Percentiles rank a stretch among this genome's conserved stretches.
phyloP scores from a whole-genome alignment of 1,140 invertebrate species.

The Akabosia matsudoensis region DNA sequence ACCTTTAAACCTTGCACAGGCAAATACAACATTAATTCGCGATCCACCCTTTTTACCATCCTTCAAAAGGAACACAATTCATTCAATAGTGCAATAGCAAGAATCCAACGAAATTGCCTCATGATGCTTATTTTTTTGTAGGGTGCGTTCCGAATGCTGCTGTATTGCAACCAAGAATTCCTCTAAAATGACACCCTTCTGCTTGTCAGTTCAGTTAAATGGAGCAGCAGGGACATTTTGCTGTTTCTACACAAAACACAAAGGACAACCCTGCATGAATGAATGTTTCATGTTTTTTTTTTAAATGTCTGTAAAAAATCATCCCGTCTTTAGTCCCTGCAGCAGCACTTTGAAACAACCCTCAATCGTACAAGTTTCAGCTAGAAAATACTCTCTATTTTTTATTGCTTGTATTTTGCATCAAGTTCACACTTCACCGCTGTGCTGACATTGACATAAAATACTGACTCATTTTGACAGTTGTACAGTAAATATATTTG shows the following conservation, averaged over 20 bases:
- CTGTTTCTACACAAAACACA: not conserved
- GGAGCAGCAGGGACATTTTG: not conserved
- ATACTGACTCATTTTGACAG: not conserved
- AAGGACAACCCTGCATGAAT: not conserved
- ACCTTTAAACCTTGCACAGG: not conserved
- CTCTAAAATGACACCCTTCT: not conserved
- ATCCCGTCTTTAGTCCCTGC: not conserved
- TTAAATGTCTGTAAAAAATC: not conserved
- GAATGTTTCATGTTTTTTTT: not conserved
- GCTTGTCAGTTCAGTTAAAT: slow-evolving; percentile 4
- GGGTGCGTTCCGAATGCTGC: not conserved
- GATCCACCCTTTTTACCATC: not conserved
- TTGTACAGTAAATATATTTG: not conserved
- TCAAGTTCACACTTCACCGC: not conserved
- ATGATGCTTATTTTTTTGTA: not conserved
- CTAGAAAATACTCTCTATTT: not conserved
- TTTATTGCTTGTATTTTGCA: not conserved
- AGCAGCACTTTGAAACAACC: no score
- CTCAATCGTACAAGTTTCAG: not conserved
- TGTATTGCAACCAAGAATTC: no score
- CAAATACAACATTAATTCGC: not conserved
- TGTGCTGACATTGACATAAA: not conserved
- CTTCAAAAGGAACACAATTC: not conserved
- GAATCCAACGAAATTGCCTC: no score
- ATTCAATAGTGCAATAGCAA: no score